Conservation (phyloP, 2,113 vertebrate species). For the Hydropotes inermis region DNA sequence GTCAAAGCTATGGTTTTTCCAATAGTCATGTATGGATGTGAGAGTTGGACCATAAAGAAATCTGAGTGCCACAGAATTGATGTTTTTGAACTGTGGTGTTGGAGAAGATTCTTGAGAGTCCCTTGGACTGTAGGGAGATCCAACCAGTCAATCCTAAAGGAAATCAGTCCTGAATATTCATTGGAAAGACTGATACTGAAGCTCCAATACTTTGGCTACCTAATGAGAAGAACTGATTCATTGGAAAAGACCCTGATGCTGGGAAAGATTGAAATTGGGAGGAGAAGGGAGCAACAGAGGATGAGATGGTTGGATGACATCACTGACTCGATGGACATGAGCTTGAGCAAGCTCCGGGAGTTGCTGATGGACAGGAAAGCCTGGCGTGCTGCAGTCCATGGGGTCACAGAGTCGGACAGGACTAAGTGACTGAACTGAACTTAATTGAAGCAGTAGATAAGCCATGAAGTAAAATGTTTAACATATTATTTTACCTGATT, state of each 20-base stretch:
- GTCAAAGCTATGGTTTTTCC: background rate
- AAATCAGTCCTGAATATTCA: background rate
- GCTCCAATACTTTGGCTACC: background rate
- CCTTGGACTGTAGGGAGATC: background rate
- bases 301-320: background rate
- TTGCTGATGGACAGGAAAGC: background rate
- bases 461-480: background rate
- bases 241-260: background rate
- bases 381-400: background rate
- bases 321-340: background rate
- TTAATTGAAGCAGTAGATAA: background rate
- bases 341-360: background rate
- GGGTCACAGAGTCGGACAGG: background rate
- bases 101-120: background rate
- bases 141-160: background rate
- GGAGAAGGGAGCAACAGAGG: background rate
- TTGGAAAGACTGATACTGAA: background rate
- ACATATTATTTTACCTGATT: background rate
- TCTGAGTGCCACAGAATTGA: background rate
- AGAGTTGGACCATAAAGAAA: background rate
- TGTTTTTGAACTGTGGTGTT: background rate
- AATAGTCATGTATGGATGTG: background rate
- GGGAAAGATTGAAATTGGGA: background rate
- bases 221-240: background rate
- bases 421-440: background rate